A percentile compares a stretch with the other conserved stretches of the same genome.
phyloP scores from a whole-genome alignment of 2,797 vertebrate species.

The Sorex maritimensis region DNA sequence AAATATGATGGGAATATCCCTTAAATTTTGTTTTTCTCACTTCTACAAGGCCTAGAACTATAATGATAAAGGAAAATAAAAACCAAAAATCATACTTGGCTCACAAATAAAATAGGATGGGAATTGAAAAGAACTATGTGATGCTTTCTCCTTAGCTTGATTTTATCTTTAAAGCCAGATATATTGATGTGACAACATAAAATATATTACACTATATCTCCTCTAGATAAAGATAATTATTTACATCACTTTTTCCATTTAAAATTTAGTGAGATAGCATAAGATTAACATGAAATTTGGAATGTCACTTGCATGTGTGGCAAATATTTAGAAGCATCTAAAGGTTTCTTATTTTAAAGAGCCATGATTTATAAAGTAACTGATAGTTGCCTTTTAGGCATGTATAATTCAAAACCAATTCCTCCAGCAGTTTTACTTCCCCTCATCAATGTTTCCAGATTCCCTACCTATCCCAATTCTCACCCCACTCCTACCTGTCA shows the following conservation, averaged over 20 bases:
- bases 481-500: too few species aligned
- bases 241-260: conserved; percentile 44
- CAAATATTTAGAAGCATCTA: neutral
- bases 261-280: neutral
- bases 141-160: conserved; percentile 9
- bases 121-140: conserved; percentile 7
- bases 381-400: too few species aligned
- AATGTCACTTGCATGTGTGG: neutral
- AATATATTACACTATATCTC: neutral
- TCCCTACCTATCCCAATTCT: too few species aligned
- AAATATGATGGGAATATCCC: conserved; percentile 45
- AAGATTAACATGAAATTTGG: neutral
- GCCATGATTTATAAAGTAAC: too few species aligned
- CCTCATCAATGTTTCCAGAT: too few species aligned
- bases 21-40: conserved; percentile 70
- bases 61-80: conserved; percentile 28
- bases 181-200: conserved; percentile 2
- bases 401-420: too few species aligned
- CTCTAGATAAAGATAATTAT: neutral
- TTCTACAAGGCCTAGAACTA: conserved; percentile 55
- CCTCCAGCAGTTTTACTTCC: too few species aligned
- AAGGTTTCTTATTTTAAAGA: conserved; percentile 6
- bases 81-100: conserved; percentile 5
- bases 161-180: neutral
- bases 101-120: conserved; percentile 37